phyloP scores from a whole-genome alignment of 2,888 invertebrate genomes.

The Drosophila niveifrons region DNA sequence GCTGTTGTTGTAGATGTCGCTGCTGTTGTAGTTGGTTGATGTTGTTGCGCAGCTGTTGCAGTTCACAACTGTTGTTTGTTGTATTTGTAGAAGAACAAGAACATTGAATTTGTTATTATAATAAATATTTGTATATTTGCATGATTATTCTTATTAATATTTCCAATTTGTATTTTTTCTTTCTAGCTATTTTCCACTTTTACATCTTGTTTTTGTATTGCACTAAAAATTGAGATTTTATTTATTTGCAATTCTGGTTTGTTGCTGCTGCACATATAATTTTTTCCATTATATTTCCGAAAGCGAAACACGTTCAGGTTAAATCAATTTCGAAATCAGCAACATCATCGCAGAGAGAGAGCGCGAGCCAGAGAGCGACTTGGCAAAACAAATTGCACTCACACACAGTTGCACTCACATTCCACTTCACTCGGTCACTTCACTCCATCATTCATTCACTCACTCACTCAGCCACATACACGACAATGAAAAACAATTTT shows the following conservation, averaged over 20 bases:
- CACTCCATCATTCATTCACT: conserved; percentile 26
- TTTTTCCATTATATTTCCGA: conserved; percentile 57
- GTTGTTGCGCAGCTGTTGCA: conserved; percentile 58
- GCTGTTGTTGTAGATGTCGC: conserved; percentile 15
- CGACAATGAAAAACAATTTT: conserved; percentile 66
- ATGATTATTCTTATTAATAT: conserved; percentile 19
- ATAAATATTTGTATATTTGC: conserved; percentile 13
- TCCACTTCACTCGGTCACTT: conserved; percentile 11
- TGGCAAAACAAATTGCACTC: conserved; percentile 40
- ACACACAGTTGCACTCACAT: conserved; percentile 35
- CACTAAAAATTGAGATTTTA: conserved; percentile 38
- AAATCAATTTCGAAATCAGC: conserved; percentile 75
- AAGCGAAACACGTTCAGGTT: conserved; percentile 71
- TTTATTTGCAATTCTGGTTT: conserved; percentile 41
- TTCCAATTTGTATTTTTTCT: conserved; percentile 28
- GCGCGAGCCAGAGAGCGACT: conserved; percentile 25
- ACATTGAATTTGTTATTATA: conserved; percentile 23
- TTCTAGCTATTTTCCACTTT: conserved; percentile 50
- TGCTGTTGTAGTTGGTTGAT: conserved; percentile 23
- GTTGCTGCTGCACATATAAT: conserved; percentile 40
- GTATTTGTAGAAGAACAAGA: conserved; percentile 31
- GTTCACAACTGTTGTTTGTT: conserved; percentile 51
- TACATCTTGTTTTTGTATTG: conserved; percentile 46
- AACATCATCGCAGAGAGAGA: conserved; percentile 47
- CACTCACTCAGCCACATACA: conserved; percentile 32